Conservation (phyloP, 2,797 vertebrate species). For the Microcaecilia unicolor region DNA sequence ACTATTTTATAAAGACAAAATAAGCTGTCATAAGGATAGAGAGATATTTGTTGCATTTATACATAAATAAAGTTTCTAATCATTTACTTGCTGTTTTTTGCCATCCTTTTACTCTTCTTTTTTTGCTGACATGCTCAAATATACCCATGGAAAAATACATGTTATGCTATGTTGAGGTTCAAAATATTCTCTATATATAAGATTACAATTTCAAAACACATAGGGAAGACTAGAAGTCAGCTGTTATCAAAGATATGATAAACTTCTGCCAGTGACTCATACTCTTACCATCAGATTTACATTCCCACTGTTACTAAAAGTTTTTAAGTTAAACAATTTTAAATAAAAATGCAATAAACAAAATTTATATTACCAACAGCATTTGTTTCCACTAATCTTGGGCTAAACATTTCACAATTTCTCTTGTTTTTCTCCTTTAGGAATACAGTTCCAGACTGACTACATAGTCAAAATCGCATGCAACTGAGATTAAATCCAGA, state of each 20-base stretch:
- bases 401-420: constrained; percentile 1
- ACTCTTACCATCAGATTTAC: constrained; percentile 40
- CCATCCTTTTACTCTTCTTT: too few relatives aligned
- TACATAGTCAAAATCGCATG: not conserved
- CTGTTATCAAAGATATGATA: constrained; percentile 47
- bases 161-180: too few relatives aligned
- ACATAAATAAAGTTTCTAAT: too few relatives aligned
- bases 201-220: constrained; percentile 34
- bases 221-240: constrained; percentile 41
- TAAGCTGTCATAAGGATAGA: too few relatives aligned
- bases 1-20: too few relatives aligned
- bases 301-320: constrained; percentile 36
- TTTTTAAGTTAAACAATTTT: constrained; percentile 51
- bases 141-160: not conserved
- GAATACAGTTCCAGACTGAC: not conserved
- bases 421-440: not conserved
- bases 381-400: constrained; percentile 19
- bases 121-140: too few relatives aligned
- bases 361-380: constrained; percentile 31
- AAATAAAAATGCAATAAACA: constrained; percentile 43
- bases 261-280: constrained; percentile 43
- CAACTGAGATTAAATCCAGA: constrained; percentile 9
- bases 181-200: too few relatives aligned
- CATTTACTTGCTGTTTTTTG: too few relatives aligned
- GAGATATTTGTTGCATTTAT: too few relatives aligned